Base-by-base conservation (phyloP, 1,140 invertebrate genomes). In the Listronotus oregonensis region DNA sequence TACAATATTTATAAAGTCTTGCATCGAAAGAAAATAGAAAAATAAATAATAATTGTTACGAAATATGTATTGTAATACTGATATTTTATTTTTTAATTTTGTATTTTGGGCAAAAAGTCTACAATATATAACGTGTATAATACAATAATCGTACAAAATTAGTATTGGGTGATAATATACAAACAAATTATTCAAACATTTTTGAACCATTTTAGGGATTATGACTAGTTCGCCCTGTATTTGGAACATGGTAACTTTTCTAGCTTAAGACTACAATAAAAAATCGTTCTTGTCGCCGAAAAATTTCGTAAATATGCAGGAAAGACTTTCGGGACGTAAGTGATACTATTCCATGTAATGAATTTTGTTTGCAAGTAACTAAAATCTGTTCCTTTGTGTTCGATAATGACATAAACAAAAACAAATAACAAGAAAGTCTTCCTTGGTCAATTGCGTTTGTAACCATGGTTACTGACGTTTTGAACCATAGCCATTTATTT, bases 181-280 rank as follows among this genome's bases (percentile, higher is more conserved):
- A 56, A 56, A 56, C 12, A 44, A 43, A 56, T 9, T 43, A 32
- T 43, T 12, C 17, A 27, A 56, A 31, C 40, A 7, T 15, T 18
- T 56, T 42, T 17, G 4, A 27, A 3, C 8, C 11, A 31, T 56
- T 32, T 18, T 21, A 17, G 37, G 9, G 27, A 47, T 32, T 50
- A 43, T 34, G 32, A 46, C 47, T 42, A 54, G 27, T 63, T 63
- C 50, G 50, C 54, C 27, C 39, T 46, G 60, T 31, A 37, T 44
- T 39, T 64, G 62, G 62, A 64, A 64, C 62, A 64, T 58, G 14
- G n/a, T 63, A 63, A 63, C 60, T 52, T 64, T 66, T 59, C 65
- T 73, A 73, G 69, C 71, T 73, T 74, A 73, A 66, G 72, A 62
- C 74, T 77, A 77, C 70, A 72, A 74, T 77, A 76, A 73, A 76